Conservation (phyloP, 2,797 vertebrate species). For the Tarsius wallacei region DNA sequence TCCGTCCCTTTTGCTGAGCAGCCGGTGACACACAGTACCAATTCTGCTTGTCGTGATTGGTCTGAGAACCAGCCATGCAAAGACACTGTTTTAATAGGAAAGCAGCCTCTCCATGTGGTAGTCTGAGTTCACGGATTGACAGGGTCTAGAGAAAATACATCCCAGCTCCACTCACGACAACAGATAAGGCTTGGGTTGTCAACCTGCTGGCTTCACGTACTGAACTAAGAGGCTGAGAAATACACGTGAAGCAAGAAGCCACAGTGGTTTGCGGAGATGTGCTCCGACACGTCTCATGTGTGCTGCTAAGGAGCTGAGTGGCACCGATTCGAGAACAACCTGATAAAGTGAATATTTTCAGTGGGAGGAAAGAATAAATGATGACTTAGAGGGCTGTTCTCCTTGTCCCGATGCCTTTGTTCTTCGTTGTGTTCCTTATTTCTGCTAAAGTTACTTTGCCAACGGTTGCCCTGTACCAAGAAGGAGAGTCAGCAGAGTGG, state of each 20-base stretch:
- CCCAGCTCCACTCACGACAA: constrained; percentile 75
- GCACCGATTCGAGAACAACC: constrained; percentile 69
- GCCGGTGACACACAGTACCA: background rate
- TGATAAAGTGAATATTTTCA: constrained; percentile 76
- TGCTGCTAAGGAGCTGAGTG: constrained; percentile 47
- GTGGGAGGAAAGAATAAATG: constrained; percentile 68
- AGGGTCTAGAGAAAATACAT: constrained; percentile 48
- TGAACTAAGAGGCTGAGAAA: constrained; percentile 78
- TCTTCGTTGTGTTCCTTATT: constrained; percentile 82
- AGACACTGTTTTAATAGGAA: constrained; percentile 69
- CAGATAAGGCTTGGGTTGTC: constrained; percentile 50
- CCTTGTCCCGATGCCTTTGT: constrained; percentile 72
- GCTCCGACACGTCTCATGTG: constrained; percentile 47
- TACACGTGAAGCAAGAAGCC: constrained; percentile 74
- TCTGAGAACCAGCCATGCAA: constrained; percentile 58
- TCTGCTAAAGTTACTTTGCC: constrained; percentile 85
- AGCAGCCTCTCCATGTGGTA: constrained; percentile 44
- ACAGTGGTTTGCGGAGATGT: constrained; percentile 46
- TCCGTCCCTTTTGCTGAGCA: background rate
- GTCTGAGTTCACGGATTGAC: constrained; percentile 57
- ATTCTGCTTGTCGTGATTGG: constrained; percentile 70
- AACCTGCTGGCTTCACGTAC: constrained; percentile 49
- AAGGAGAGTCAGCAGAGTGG: constrained; percentile 76
- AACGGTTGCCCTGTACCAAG: constrained; percentile 82
- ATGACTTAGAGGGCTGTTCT: constrained; percentile 73